Conservation (phyloP, 2,888 invertebrate genomes). For the Andrena praecox region DNA sequence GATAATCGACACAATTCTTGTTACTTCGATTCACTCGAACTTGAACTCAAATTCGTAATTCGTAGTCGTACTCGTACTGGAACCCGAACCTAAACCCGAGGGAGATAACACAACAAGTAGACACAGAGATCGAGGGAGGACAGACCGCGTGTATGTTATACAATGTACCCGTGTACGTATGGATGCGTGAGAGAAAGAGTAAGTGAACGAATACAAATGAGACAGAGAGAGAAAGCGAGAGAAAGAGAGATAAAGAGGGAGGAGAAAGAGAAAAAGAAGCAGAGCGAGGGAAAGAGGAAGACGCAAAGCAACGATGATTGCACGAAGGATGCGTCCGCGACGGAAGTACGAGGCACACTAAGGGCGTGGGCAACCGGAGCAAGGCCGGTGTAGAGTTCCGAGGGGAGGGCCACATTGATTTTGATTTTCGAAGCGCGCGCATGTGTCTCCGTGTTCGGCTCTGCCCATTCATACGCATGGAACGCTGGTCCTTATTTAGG, state of each 20-base stretch:
- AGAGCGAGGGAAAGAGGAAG: constrained; percentile 49
- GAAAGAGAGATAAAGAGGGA: constrained; percentile 27
- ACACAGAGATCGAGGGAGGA: constrained; percentile 45
- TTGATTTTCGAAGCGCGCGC: constrained; percentile 63
- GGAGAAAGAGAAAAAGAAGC: constrained; percentile 34
- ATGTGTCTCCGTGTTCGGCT: constrained; percentile 44
- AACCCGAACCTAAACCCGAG: constrained; percentile 41
- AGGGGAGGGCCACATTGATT: constrained; percentile 57
- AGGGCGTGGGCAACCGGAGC: constrained; percentile 67
- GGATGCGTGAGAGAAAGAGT: constrained; percentile 42
- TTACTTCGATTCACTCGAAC: constrained; percentile 43
- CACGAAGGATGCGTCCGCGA: constrained; percentile 65
- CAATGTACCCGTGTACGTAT: constrained; percentile 59
- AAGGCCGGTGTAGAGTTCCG: constrained; percentile 56
- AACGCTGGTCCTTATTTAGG: constrained; percentile 48
- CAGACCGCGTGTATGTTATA: constrained; percentile 55
- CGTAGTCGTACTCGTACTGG: background rate
- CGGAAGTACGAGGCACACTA: constrained; percentile 68
- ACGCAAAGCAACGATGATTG: constrained; percentile 60
- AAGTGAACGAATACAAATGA: constrained; percentile 25
- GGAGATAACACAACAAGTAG: constrained; percentile 51
- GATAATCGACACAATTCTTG: constrained; percentile 38
- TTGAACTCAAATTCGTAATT: too few relatives aligned
- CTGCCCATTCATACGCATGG: constrained; percentile 54
- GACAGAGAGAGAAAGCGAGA: constrained; percentile 20